These are phyloP conservation scores for Chirona hameri DNA, from an alignment of 2,888 invertebrate genomes.

Conservation along the genomic window DNA sequence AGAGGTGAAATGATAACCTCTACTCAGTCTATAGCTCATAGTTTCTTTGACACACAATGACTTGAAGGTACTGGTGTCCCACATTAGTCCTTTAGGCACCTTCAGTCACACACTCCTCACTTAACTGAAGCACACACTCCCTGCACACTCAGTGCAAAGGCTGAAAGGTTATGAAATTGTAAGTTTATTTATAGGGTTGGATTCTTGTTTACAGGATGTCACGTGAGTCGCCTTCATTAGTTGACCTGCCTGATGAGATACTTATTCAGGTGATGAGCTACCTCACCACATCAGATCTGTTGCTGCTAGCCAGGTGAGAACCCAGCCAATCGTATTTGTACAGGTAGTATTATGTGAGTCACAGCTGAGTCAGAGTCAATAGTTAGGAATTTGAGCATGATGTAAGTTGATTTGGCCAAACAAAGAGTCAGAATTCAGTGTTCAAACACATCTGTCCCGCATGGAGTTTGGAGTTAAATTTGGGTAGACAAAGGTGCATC, in stretches of 20 bases:
- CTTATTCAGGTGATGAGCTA: background rate
- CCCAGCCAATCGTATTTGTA: background rate
- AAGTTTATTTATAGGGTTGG: too few species aligned
- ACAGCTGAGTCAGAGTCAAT: background rate
- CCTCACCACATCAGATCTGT: background rate
- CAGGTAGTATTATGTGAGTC: background rate
- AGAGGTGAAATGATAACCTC: too few species aligned
- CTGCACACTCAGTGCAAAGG: too few species aligned
- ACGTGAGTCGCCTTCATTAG: background rate
- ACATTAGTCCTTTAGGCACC: too few species aligned
- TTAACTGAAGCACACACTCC: too few species aligned
- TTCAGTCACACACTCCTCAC: too few species aligned
- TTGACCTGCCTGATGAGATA: background rate
- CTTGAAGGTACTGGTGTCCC: too few species aligned
- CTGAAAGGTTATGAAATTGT: background rate
- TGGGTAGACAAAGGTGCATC: too few species aligned
- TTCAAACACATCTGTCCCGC: background rate
- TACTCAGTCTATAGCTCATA: too few species aligned
- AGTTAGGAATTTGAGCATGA: background rate
- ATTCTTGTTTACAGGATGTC: background rate
- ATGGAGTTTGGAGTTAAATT: background rate
- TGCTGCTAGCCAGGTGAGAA: background rate
- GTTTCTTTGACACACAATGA: too few species aligned
- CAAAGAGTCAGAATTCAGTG: background rate
- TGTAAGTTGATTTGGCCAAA: background rate